These are phyloP conservation scores for Folsomia candida DNA, from an alignment of 2,888 invertebrate species.

Conservation along the genomic window DNA sequence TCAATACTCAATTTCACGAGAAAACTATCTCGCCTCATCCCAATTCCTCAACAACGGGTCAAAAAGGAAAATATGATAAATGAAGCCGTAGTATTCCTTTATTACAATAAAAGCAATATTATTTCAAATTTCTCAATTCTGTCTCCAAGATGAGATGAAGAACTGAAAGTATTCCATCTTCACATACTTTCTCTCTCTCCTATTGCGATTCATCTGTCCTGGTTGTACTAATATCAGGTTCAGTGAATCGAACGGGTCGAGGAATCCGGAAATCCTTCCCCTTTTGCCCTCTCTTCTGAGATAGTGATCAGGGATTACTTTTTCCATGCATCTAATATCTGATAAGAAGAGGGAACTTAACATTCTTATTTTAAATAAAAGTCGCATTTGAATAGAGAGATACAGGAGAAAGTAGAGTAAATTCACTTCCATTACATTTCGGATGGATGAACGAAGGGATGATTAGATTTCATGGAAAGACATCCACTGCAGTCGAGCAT, in stretches of 20 bases:
- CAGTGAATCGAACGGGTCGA: not conserved
- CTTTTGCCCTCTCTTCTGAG: not conserved
- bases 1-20: not conserved
- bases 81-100: no score
- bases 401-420: not conserved
- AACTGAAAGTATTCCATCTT: not conserved
- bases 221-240: not conserved
- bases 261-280: not conserved
- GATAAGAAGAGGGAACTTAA: slow-evolving; percentile 4
- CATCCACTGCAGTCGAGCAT: not conserved
- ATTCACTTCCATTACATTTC: not conserved
- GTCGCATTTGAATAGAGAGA: not conserved
- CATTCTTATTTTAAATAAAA: slow-evolving; percentile 2
- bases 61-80: no score
- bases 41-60: no score
- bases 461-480: slow-evolving; percentile 1
- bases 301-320: not conserved
- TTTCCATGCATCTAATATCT: slow-evolving; percentile 10
- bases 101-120: not conserved
- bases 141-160: not conserved
- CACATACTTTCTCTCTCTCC: not conserved
- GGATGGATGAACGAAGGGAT: not conserved
- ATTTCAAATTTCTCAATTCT: not conserved
- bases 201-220: not conserved
- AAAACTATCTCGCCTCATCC: not conserved